Percentiles rank a stretch among this genome's conserved stretches.
phyloP scores from a whole-genome alignment of 2,797 vertebrate genomes.

The Rhinoraja longicauda region DNA sequence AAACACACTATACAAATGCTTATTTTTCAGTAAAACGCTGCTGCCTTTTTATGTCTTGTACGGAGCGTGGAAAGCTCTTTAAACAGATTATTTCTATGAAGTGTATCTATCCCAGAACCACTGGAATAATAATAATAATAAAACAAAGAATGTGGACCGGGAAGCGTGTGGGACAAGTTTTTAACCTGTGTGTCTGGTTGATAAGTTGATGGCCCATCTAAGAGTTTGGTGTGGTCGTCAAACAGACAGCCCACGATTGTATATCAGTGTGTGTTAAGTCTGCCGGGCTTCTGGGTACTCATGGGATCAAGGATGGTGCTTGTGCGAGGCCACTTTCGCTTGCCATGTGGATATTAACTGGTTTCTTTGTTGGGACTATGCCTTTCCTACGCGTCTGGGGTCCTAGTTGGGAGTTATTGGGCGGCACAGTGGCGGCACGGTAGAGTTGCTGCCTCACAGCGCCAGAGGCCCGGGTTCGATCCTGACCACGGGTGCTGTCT shows the following conservation, averaged over 20 bases:
- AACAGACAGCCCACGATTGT: neutral
- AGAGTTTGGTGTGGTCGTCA: no score
- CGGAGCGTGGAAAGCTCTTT: constrained; percentile 10
- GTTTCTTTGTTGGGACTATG: neutral
- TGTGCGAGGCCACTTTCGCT: neutral
- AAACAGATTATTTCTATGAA: constrained; percentile 38
- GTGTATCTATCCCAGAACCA: constrained; percentile 21
- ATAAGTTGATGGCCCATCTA: neutral
- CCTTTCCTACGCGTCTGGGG: no score
- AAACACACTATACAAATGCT: constrained; percentile 41
- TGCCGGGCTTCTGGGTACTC: neutral
- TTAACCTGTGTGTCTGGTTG: neutral
- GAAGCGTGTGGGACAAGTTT: neutral
- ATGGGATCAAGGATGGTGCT: neutral
- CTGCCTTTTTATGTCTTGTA: constrained; percentile 38
- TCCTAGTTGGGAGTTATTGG: no score
- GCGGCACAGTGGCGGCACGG: no score
- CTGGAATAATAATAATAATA: neutral
- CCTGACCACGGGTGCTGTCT: no score
- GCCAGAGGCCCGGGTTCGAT: no score
- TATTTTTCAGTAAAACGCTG: constrained; percentile 45
- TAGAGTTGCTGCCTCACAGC: no score
- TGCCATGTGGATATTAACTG: neutral
- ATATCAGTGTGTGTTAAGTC: neutral
- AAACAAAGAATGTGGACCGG: neutral